Base-by-base conservation (phyloP, 2,797 vertebrate species). In the Leptoclinus maculatus region DNA sequence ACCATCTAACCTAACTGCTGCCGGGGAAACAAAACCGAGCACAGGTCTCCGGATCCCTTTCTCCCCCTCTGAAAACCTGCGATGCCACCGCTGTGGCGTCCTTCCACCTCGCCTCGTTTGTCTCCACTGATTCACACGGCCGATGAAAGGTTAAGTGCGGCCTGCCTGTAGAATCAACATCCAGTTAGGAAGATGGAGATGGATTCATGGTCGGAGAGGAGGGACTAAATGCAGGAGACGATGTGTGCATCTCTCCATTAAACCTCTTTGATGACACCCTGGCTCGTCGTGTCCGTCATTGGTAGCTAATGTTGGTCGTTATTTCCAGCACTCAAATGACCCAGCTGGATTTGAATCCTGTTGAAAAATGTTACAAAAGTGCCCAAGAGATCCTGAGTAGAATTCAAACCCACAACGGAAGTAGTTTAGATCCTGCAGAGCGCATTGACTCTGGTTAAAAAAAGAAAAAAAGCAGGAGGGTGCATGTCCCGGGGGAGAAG, bases 101-200 rank as follows among this genome's bases (percentile, higher is more conserved):
- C 47, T 57, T 77, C 56, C 32, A 47, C 34, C 23, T 60, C 49
- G 2, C 45, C 45, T 9, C 19, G 34, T 74, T 75, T 84, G 25
- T 81, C 66, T 73, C 1, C 3, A 66, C 60, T 69, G 71, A 84
- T 69, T 86, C 80, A 69, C 43, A 8, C 9, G 2, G 77, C 67
- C 71, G 69, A 74, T 79, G 66, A 84, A 89, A 91, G 80, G 86
- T 87, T 83, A 88, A 88, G 78, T 76, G 84, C 68, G 66, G 68
- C 67, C 71, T 74, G 83, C 58, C 78, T 57, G 64, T 87, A 76
- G 80, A 82, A 60, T 88, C 71, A 72, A 74, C 82, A 68, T 82
- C 58, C 51, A 66, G 74, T 69, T 71, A 78, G 49, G 58, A 62
- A 68, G 79, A 80, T 65, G 68, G 63, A 74, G 76, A 73, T 70